Base-by-base conservation (phyloP, 2,888 invertebrate species). In the Acutogordius australiensis region DNA sequence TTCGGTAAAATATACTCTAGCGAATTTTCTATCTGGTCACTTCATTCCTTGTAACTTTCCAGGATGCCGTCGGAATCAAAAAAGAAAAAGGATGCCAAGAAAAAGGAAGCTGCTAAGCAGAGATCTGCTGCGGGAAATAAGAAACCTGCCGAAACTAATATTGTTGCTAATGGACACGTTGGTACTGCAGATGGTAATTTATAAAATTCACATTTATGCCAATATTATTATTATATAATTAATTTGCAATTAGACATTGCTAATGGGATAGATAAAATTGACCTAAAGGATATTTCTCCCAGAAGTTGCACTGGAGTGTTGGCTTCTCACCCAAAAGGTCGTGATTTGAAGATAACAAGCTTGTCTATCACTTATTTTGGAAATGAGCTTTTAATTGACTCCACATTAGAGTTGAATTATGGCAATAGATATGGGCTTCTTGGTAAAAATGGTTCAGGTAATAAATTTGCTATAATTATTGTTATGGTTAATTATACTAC, bases 21-120 rank as follows among this genome's bases (percentile, higher is more conserved):
- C n/a, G n/a, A n/a, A n/a, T n/a, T n/a, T n/a, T n/a, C n/a, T n/a
- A n/a, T n/a, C n/a, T n/a, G n/a, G n/a, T n/a, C n/a, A n/a, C n/a
- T n/a, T n/a, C n/a, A n/a, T n/a, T n/a, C n/a, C n/a, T n/a, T n/a
- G n/a, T n/a, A n/a, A n/a, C n/a, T n/a, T n/a, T n/a, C n/a, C n/a
- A n/a, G n/a, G n/a, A 97, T 97, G 97, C 91, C 97, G 71, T 97
- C 97, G 67, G 94, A 94, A 74, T 81, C 90, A 37, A 94, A 97
- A 74, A 94, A 97, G 78, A 85, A 87, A 70, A 82, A 90, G 71
- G 87, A 85, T 69, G 85, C 85, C 70, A 86, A 87, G 72, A 97
- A 94, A 74, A 97, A 94, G 71, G 90, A 88, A 65, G 84, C 85
- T 60, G 82, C 84, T 2, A 82, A 81, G 69, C 79, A 78, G 30